phyloP scores from a whole-genome alignment of 2,113 vertebrate species.

The Benitochromis conjunctus region DNA sequence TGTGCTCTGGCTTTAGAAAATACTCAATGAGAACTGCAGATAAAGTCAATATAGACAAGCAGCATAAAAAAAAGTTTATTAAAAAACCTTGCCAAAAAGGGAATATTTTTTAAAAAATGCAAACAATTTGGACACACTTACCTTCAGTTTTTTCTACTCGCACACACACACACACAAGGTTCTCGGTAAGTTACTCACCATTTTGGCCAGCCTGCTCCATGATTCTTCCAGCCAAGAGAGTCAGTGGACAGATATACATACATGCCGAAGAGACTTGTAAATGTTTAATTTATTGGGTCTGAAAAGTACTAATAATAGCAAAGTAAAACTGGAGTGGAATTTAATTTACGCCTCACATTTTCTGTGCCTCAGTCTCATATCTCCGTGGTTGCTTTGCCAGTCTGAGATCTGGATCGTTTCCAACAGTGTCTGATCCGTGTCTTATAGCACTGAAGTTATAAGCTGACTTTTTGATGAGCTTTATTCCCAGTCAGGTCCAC shows the following conservation, averaged over 20 bases:
- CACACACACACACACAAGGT: neutral
- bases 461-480: constrained; percentile 22
- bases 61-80: neutral
- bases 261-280: neutral
- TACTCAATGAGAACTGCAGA: neutral
- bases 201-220: neutral
- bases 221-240: neutral
- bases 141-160: neutral
- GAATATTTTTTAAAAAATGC: neutral
- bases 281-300: neutral
- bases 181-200: neutral
- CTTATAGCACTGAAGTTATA: neutral
- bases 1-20: neutral
- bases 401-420: neutral
- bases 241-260: neutral
- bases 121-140: neutral
- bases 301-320: neutral
- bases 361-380: neutral
- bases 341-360: neutral
- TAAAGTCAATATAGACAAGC: neutral
- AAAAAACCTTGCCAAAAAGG: neutral
- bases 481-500: constrained; percentile 9
- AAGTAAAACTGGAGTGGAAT: neutral
- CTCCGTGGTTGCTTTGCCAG: neutral
- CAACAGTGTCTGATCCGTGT: neutral